A percentile compares a stretch with the other conserved stretches of the same genome.
These are phyloP conservation scores for Montifringilla adamsi DNA, from an alignment of 2,113 vertebrate genomes.

Conservation along the genomic window DNA sequence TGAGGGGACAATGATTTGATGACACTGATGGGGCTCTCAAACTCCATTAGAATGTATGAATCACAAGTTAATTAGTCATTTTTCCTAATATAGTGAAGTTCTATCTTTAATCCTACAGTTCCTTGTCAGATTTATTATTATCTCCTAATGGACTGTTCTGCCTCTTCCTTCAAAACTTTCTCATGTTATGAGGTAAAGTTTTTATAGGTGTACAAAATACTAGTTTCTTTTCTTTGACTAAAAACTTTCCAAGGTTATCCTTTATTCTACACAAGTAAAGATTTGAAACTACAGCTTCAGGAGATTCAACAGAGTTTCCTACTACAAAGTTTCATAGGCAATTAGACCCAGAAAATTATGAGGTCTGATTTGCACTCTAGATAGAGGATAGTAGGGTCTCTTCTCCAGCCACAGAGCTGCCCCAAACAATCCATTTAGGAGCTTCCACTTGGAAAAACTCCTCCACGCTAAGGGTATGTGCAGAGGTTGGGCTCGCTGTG, in stretches of 20 bases:
- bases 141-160: neutral
- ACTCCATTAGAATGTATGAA: conserved; percentile 17
- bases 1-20: conserved; percentile 1
- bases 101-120: conserved; percentile 18
- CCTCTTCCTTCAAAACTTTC: neutral
- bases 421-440: accelerated
- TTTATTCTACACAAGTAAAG: neutral
- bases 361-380: neutral
- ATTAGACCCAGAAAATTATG: neutral
- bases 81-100: conserved; percentile 29
- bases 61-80: conserved; percentile 34
- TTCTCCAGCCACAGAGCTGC: neutral
- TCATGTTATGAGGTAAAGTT: neutral
- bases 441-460: neutral
- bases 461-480: accelerated
- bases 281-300: neutral
- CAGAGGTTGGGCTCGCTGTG: neutral
- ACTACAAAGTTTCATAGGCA: neutral
- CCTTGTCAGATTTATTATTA: conserved; percentile 3
- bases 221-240: neutral
- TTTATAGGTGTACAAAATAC: neutral
- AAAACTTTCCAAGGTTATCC: neutral
- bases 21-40: conserved; percentile 12
- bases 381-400: neutral
- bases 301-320: neutral